Base-by-base conservation (phyloP, 2,113 vertebrate species). In the Micromys minutus region DNA sequence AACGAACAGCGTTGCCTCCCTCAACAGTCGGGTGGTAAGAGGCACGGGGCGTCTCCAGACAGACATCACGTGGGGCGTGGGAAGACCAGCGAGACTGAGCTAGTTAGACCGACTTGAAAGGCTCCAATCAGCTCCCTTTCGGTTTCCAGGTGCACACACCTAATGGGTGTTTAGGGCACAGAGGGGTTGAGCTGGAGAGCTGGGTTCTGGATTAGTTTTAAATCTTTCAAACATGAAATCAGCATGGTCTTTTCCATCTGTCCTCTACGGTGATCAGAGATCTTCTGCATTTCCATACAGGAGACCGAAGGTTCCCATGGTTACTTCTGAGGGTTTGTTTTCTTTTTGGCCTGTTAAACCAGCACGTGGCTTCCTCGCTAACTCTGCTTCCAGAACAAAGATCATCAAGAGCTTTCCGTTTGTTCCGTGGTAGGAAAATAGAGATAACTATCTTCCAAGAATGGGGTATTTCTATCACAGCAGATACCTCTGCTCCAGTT, bases 341-440 rank as follows among this genome's bases (percentile, higher is more conserved):
- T 76, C 29, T 90, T 91, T 90, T 63, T 76, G 45, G 45, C 90
- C 63, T 84, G n/a, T 74, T 0, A 63, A 79, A n/a, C 26, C 85
- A 59, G 8, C n/a, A 36, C 2, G 0, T 79, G 24, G 31, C 61
- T 36, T 85, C 39, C 74, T 86, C 50, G 39, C 39, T 69, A 7
- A 19, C 34, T 93, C 86, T 87, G 39, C 10, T 57, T 79, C 45
- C n/a, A 90, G 39, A 59, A 87, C 55, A 65, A 9, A 85, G 84
- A 80, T 34, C 13, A 24, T 6, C 9, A 7, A 71, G 7, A 45
- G 3, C 29, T 71, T 74, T 79, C 17, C 0, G 12, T 59, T 90
- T 72, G 22, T 77, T 91, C 45, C 89, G 12, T 86, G 61, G 22
- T 79, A 72, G 55, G 5, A 59, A 69, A 57, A 71, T 71, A 81